phyloP scores from a whole-genome alignment of 2,113 vertebrate species.

The Hiodon tergisus region DNA sequence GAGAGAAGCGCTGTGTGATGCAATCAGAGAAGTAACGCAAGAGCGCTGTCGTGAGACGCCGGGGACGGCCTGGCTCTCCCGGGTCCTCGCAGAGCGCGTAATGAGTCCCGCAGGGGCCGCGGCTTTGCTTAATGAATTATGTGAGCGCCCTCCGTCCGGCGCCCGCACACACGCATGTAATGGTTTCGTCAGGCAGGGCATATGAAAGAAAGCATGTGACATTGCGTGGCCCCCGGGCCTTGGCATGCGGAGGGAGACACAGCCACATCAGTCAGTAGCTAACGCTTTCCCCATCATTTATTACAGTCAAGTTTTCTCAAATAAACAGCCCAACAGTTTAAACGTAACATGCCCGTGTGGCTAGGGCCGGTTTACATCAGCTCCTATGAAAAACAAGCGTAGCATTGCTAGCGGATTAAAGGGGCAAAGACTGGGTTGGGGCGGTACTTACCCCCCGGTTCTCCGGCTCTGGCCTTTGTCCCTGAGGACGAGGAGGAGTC shows the following conservation, averaged over 20 bases:
- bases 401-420: not conserved
- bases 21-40: slow-evolving; percentile 42
- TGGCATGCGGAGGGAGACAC: not conserved
- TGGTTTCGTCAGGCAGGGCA: slow-evolving; percentile 54
- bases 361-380: too few relatives aligned
- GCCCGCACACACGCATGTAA: slow-evolving; percentile 36
- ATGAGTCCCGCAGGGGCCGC: slow-evolving; percentile 47
- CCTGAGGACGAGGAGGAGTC: slow-evolving; percentile 94
- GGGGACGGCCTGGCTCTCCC: not conserved
- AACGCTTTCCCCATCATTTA: too few relatives aligned
- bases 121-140: slow-evolving; percentile 48
- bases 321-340: too few relatives aligned
- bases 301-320: too few relatives aligned
- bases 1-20: slow-evolving; percentile 36
- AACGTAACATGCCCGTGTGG: too few relatives aligned
- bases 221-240: not conserved
- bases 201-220: slow-evolving; percentile 14
- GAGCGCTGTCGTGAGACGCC: slow-evolving; percentile 34
- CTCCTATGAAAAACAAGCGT: too few relatives aligned
- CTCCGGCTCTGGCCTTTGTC: slow-evolving; percentile 94
- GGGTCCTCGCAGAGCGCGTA: slow-evolving; percentile 35
- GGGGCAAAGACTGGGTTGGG: not conserved
- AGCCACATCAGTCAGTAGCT: not conserved
- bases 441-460: slow-evolving; percentile 86
- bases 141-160: slow-evolving; percentile 17